Evolutionary conservation across 2,888 invertebrate genomes (phyloP).

Genomic region (Abscondita cerata): DNA sequence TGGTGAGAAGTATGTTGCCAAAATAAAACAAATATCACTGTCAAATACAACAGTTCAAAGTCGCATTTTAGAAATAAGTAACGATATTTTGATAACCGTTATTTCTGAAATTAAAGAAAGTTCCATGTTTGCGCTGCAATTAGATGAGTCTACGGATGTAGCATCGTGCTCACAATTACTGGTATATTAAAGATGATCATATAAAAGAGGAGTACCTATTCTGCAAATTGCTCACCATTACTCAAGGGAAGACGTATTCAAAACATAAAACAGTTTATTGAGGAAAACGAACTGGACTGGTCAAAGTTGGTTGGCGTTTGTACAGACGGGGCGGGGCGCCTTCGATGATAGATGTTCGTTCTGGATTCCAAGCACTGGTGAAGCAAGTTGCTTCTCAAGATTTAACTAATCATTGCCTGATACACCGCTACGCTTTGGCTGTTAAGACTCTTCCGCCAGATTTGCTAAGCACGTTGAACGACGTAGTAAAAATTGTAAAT

Average conservation of each 20-base stretch:
- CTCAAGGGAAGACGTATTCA: neutral
- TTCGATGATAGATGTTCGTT: constrained; percentile 4
- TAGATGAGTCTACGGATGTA: constrained; percentile 9
- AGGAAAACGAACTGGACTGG: constrained; percentile 13
- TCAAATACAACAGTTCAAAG: constrained; percentile 4
- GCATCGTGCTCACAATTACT: constrained; percentile 9
- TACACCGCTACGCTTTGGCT: too few species aligned
- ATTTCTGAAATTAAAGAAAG: constrained; percentile 9
- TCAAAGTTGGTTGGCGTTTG: constrained; percentile 8
- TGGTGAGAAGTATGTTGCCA: neutral
- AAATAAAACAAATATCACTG: neutral
- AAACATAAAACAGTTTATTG: constrained; percentile 5
- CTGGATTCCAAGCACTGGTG: constrained; percentile 6
- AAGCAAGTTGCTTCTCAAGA: constrained; percentile 6
- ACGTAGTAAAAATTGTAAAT: neutral
- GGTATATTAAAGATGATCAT: constrained; percentile 6
- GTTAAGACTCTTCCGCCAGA: neutral
- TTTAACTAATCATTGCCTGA: constrained; percentile 15
- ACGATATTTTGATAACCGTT: constrained; percentile 10
- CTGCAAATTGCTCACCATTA: neutral
- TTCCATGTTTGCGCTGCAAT: constrained; percentile 7
- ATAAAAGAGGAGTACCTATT: neutral
- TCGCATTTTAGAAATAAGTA: neutral
- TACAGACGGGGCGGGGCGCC: neutral
- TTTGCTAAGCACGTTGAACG: neutral